Conservation (phyloP, 2,797 vertebrate genomes). For the Diplodus sargus region DNA sequence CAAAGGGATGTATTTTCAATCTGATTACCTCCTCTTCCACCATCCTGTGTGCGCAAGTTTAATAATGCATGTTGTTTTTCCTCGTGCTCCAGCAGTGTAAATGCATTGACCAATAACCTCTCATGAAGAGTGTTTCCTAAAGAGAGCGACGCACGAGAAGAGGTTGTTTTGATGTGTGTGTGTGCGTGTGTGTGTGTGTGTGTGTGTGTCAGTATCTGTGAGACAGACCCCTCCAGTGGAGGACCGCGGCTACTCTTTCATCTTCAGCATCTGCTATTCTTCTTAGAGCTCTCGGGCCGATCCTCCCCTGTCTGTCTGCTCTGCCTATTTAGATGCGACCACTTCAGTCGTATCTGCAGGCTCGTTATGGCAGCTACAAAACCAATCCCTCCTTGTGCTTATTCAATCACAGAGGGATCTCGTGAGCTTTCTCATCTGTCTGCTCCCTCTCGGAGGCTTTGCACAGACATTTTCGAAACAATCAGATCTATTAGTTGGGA, state of each 20-base stretch:
- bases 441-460: conserved; percentile 70
- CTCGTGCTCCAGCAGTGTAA: neutral
- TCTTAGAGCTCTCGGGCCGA: conserved; percentile 54
- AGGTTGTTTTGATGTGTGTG: conserved; percentile 12
- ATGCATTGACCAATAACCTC: neutral
- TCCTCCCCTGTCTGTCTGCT: conserved; percentile 68
- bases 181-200: conserved; percentile 17
- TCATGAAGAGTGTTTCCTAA: conserved; percentile 1
- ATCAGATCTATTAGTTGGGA: conserved; percentile 76
- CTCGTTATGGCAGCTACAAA: conserved; percentile 66
- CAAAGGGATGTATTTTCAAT: neutral
- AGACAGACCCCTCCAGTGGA: conserved; percentile 62
- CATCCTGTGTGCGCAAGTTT: too few species aligned
- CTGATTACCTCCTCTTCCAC: neutral
- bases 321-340: conserved; percentile 63
- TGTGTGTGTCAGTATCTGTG: conserved; percentile 37
- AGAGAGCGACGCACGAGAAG: conserved; percentile 21
- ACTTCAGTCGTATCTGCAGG: conserved; percentile 78
- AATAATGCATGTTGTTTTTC: neutral
- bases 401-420: conserved; percentile 77
- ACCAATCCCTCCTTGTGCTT: conserved; percentile 70
- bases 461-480: conserved; percentile 72
- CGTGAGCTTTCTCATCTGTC: conserved; percentile 68
- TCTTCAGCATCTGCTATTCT: conserved; percentile 72
- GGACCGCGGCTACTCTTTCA: conserved; percentile 61